These are phyloP conservation scores for Tragelaphus imberbis DNA, from an alignment of 2,113 vertebrate species.

Conservation along the genomic window DNA sequence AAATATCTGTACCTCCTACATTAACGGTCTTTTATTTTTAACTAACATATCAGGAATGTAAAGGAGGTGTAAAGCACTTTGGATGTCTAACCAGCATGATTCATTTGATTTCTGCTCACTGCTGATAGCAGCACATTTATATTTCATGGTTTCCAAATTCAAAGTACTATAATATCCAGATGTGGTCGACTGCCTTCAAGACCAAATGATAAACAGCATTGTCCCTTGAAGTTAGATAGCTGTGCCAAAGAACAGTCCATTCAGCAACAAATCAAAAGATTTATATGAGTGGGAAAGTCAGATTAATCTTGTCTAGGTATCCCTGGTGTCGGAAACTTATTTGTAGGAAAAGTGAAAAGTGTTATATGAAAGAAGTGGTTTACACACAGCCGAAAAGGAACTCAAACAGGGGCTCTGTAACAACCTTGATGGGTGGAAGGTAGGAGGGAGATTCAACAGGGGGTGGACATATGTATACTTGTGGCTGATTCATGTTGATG, in stretches of 20 bases:
- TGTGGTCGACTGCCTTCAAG: slow-evolving; percentile 63
- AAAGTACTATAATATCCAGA: slow-evolving; percentile 64
- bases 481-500: neutral
- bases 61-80: slow-evolving; percentile 61
- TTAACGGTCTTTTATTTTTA: slow-evolving; percentile 49
- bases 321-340: slow-evolving; percentile 56
- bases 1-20: neutral
- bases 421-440: neutral
- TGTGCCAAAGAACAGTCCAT: slow-evolving; percentile 65
- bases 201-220: slow-evolving; percentile 71
- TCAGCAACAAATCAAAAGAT: slow-evolving; percentile 75
- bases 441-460: neutral
- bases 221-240: slow-evolving; percentile 71
- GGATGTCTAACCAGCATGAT: slow-evolving; percentile 57
- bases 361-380: slow-evolving; percentile 52
- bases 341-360: slow-evolving; percentile 62
- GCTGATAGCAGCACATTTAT: slow-evolving; percentile 69
- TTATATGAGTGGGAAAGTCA: slow-evolving; percentile 68
- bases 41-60: slow-evolving; percentile 11
- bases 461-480: neutral
- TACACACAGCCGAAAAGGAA: slow-evolving; percentile 35
- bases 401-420: neutral
- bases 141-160: slow-evolving; percentile 74
- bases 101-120: slow-evolving; percentile 66
- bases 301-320: slow-evolving; percentile 70